Base-by-base conservation (phyloP, 2,888 invertebrate species). In the Stenurella melanura region DNA sequence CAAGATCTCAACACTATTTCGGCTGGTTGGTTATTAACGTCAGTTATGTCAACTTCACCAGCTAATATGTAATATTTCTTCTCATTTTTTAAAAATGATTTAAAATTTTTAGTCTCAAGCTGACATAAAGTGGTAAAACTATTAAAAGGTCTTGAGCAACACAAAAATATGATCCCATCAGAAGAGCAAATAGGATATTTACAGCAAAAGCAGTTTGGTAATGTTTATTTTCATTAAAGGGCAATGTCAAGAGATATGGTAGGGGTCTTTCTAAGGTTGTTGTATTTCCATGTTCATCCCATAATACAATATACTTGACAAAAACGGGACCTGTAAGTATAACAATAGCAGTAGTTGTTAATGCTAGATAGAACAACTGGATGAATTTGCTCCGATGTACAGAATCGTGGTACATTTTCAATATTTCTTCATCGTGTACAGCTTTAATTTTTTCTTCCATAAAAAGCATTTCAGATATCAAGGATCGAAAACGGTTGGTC, bases 201-300 rank as follows among this genome's bases (percentile, higher is more conserved):
- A 63, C 10, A 18, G 6, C 7, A 18, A 18, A 38, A 18, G 11
- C 11, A 17, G 17, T 12, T 18, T 38, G 18, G 9, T 63, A 63
- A 38, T 63, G 34, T 30, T 63, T 12, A 15, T 63, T 12, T 63
- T 63, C 18, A 10, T 63, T 18, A 21, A 63, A 63, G 38, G 63
- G 63, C 6, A 63, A 18, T 38, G 38, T 38, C 17, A 63, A 3
- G 1, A n/a, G 9, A 38, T 38, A 63, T 17, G 63, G 63, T 1
- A 63, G n/a, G 9, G 26, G 11, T 30, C 30, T 30, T 21, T 60
- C 26, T 6, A 30, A 12, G 12, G n/a, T 50, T 42, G 42, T 12
- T 2, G 2, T 50, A 50, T 50, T n/a, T n/a, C 12, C 15, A 3
- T 15, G 6, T n/a, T 50, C 50, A 50, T 50, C 50, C 50, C 50